phyloP scores from a whole-genome alignment of 1,140 invertebrate species.

The Drosophila gunungcola region DNA sequence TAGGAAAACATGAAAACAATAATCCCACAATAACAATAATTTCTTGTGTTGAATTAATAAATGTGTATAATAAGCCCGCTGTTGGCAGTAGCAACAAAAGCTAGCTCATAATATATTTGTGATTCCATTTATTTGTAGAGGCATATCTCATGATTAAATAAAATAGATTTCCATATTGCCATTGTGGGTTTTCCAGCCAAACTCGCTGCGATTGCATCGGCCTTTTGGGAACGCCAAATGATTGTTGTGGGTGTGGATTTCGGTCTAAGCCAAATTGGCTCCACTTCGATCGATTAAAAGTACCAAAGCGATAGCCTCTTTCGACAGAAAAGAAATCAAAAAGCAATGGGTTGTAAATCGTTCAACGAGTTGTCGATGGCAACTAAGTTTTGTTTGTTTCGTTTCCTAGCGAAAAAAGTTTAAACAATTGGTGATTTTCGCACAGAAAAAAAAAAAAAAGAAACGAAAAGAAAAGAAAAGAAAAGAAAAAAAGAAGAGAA shows the following conservation, averaged over 20 bases:
- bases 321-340: slow-evolving; percentile 10
- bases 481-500: neutral
- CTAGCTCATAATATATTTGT: slow-evolving; percentile 26
- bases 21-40: slow-evolving; percentile 42
- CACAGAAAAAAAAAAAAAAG: slow-evolving; percentile 2
- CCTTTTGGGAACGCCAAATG: slow-evolving; percentile 14
- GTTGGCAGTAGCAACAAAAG: slow-evolving; percentile 30
- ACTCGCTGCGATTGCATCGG: slow-evolving; percentile 47
- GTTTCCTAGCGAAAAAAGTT: slow-evolving; percentile 38
- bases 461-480: slow-evolving; percentile 3
- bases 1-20: slow-evolving; percentile 21
- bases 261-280: slow-evolving; percentile 70
- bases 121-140: slow-evolving; percentile 22
- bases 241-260: slow-evolving; percentile 55
- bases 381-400: slow-evolving; percentile 49
- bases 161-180: slow-evolving; percentile 26
- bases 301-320: slow-evolving; percentile 53
- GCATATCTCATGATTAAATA: slow-evolving; percentile 42
- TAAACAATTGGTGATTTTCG: slow-evolving; percentile 49
- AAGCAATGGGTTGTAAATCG: slow-evolving; percentile 50
- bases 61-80: slow-evolving; percentile 37
- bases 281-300: slow-evolving; percentile 59
- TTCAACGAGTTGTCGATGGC: slow-evolving; percentile 39
- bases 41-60: slow-evolving; percentile 39
- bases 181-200: slow-evolving; percentile 47